Percentiles rank a stretch among this genome's conserved stretches.
These are phyloP conservation scores for Zoanthus solanderi DNA, from an alignment of 92 coral and sea anemone species.

Conservation along the genomic window DNA sequence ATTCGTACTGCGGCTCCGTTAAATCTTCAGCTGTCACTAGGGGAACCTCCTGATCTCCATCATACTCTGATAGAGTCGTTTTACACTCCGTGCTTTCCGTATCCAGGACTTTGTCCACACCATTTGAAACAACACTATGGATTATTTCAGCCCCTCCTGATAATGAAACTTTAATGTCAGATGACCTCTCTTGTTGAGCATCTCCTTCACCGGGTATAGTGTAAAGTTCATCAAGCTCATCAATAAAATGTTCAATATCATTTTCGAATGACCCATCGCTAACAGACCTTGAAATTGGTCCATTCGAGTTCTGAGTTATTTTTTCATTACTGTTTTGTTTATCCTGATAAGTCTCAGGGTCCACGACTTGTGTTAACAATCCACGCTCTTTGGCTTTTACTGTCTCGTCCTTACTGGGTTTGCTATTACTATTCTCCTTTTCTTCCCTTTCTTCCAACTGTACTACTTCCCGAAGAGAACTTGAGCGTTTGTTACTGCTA, in stretches of 20 bases:
- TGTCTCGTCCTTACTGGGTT: not conserved
- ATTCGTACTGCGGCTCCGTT: slow-evolving; percentile 38
- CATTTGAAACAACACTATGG: not conserved
- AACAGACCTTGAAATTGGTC: not conserved
- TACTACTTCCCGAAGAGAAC: not conserved
- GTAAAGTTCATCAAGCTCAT: slow-evolving; percentile 34
- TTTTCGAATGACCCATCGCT: slow-evolving; percentile 12
- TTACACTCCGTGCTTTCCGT: not conserved
- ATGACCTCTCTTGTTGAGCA: not conserved
- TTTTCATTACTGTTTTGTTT: not conserved
- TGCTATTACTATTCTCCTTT: not conserved
- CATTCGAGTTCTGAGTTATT: not conserved
- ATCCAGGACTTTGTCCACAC: not conserved
- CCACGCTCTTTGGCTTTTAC: not conserved
- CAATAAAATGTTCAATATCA: slow-evolving; percentile 32
- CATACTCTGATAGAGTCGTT: not conserved
- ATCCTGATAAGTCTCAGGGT: not conserved
- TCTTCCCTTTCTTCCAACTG: not conserved
- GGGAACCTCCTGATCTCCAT: not conserved
- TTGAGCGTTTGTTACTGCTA: not conserved
- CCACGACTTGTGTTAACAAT: not conserved
- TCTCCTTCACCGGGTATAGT: slow-evolving; percentile 20
- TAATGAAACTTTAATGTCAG: not conserved
- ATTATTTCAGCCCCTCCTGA: not conserved
- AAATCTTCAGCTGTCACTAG: slow-evolving; percentile 8